These are phyloP conservation scores for Branchinecta lynchi DNA, from an alignment of 1,140 invertebrate genomes.

Conservation along the genomic window DNA sequence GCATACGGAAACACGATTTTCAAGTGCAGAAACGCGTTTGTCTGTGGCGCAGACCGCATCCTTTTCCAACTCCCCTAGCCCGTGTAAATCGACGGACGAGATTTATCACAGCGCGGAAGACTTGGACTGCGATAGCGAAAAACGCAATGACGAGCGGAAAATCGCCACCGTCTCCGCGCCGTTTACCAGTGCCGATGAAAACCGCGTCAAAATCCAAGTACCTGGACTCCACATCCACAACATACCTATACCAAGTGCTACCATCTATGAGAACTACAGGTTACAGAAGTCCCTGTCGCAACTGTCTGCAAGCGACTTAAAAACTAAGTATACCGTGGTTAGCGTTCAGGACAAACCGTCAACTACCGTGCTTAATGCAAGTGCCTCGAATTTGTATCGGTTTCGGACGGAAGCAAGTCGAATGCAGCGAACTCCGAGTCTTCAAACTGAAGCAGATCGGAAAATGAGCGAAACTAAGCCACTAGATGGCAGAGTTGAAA, in stretches of 20 bases:
- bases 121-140: background rate
- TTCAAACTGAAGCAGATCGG: background rate
- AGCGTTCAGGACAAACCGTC: background rate
- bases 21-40: background rate
- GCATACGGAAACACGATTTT: background rate
- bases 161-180: slow-evolving; percentile 14
- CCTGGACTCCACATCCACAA: slow-evolving; percentile 14
- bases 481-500: background rate
- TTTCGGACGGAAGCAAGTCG: background rate
- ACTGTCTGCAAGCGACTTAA: background rate
- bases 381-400: background rate
- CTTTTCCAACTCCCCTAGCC: background rate
- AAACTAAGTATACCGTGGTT: background rate
- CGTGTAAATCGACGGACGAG: slow-evolving; percentile 8
- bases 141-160: slow-evolving; percentile 1
- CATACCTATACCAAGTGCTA: background rate
- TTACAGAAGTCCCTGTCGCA: background rate
- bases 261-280: background rate
- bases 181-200: slow-evolving; percentile 18
- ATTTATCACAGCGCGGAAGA: background rate
- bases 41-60: background rate
- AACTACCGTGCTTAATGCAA: background rate
- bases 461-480: background rate
- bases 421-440: background rate
- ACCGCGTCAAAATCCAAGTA: slow-evolving; percentile 22